Evolutionary conservation across 2,113 vertebrate genomes (phyloP).

Genomic region (Melospiza georgiana): DNA sequence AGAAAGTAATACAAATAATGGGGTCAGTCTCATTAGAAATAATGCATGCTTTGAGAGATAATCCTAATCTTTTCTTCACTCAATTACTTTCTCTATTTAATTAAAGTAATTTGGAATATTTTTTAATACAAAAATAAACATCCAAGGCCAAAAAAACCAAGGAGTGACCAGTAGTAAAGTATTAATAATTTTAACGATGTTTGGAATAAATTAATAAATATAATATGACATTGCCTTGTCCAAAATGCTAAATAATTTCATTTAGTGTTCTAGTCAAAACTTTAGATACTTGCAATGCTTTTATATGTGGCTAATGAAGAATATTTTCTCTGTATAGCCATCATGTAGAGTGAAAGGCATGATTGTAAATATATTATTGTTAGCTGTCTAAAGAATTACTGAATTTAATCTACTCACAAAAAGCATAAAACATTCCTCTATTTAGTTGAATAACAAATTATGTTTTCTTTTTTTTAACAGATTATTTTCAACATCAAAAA

Average conservation of each 20-base stretch:
- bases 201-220: not conserved
- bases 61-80: constrained; percentile 7
- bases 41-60: constrained; percentile 4
- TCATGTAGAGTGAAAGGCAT: not conserved
- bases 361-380: not conserved
- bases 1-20: constrained; percentile 20
- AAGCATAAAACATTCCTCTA: not conserved
- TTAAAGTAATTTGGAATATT: not conserved
- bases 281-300: not conserved
- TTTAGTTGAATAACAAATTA: not conserved
- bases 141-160: accelerated
- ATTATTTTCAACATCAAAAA: not conserved
- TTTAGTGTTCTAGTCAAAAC: not conserved
- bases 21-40: constrained; percentile 11
- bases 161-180: not conserved
- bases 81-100: not conserved
- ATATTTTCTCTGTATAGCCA: not conserved
- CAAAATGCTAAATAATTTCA: not conserved
- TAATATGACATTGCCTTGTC: not conserved
- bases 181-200: not conserved
- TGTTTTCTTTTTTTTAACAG: not conserved
- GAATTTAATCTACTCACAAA: not conserved
- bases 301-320: not conserved
- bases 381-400: not conserved
- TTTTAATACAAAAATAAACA: not conserved